A percentile compares a stretch with the other conserved stretches of the same genome.
These are phyloP conservation scores for Pedionomus torquatus DNA, from an alignment of 2,113 vertebrate species.

Conservation along the genomic window DNA sequence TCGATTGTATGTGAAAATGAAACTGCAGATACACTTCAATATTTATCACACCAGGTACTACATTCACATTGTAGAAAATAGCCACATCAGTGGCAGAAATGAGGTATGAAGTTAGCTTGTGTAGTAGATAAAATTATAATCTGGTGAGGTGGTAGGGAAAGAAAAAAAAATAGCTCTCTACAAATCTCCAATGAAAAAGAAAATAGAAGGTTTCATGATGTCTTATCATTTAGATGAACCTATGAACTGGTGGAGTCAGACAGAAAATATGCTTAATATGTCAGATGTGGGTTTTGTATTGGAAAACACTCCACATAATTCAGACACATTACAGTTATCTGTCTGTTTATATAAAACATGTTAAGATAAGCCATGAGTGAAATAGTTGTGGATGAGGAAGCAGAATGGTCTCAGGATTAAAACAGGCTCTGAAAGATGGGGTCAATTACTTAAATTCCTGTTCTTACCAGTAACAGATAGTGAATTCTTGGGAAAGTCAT, in stretches of 20 bases:
- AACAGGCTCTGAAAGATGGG: background rate
- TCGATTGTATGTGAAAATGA: constrained; percentile 70
- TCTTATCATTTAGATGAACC: constrained; percentile 9
- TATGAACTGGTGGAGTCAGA: background rate
- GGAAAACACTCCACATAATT: background rate
- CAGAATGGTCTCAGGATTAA: background rate
- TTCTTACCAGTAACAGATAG: constrained; percentile 3
- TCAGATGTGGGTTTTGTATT: constrained; percentile 21
- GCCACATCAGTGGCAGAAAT: constrained; percentile 66
- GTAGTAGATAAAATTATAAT: constrained; percentile 66
- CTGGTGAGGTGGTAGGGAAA: constrained; percentile 12
- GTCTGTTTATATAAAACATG: background rate
- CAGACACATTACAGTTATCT: background rate
- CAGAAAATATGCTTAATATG: constrained; percentile 22
- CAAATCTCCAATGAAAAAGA: constrained; percentile 59
- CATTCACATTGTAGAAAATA: constrained; percentile 65
- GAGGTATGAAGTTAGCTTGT: constrained; percentile 67
- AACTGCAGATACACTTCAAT: constrained; percentile 62
- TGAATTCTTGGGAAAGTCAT: constrained; percentile 26
- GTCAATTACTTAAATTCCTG: constrained; percentile 27
- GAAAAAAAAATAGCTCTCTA: constrained; percentile 41
- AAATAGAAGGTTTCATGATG: constrained; percentile 21
- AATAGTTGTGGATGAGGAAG: background rate
- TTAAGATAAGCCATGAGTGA: background rate
- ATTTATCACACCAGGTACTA: constrained; percentile 72